Percentiles rank a stretch among this genome's conserved stretches.
Conservation (phyloP, 2,797 vertebrate species). For the Miichthys miiuy region DNA sequence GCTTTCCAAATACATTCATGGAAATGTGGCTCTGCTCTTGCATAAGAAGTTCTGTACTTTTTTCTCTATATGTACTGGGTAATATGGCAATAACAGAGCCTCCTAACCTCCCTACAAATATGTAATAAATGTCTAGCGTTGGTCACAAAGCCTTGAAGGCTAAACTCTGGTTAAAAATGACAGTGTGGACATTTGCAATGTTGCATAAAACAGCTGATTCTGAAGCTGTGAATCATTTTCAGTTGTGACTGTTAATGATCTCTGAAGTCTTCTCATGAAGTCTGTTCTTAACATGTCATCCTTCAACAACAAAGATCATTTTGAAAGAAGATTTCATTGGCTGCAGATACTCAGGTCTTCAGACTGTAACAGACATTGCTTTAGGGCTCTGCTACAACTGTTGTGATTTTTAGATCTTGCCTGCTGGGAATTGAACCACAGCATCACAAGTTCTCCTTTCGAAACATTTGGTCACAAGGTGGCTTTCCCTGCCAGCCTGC, state of each 20-base stretch:
- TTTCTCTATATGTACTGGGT: background rate
- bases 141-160: background rate
- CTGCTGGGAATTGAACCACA: background rate
- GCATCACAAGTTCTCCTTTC: slow-evolving; percentile 42
- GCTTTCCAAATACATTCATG: too few relatives aligned
- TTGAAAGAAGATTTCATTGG: background rate
- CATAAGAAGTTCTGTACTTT: background rate
- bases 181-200: background rate
- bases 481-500: slow-evolving; percentile 1
- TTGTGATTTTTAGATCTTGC: background rate
- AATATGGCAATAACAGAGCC: background rate
- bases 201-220: background rate
- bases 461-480: slow-evolving; percentile 49
- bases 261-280: background rate
- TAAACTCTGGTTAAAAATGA: background rate
- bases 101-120: background rate
- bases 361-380: background rate
- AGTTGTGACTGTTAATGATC: background rate
- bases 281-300: background rate
- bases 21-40: background rate
- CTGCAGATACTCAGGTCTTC: background rate
- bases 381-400: background rate
- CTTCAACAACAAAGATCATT: background rate
- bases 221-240: background rate
- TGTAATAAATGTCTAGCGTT: too few relatives aligned